Percentiles rank a stretch among this genome's conserved stretches.
These are phyloP conservation scores for Dendrocincla fuliginosa DNA, from an alignment of 2,797 vertebrate species.

Conservation along the genomic window DNA sequence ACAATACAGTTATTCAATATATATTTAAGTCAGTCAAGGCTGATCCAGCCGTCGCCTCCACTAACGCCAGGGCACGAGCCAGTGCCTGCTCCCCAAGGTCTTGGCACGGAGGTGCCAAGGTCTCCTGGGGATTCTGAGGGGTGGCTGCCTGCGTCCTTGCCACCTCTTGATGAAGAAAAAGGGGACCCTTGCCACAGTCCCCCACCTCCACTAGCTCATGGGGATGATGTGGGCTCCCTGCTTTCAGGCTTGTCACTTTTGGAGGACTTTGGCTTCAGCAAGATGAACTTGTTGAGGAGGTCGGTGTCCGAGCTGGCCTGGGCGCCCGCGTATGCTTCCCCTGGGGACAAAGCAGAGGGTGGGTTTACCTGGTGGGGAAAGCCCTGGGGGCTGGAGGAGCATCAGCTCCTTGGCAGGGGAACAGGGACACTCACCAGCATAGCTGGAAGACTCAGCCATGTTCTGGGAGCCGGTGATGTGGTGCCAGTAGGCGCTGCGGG, in stretches of 20 bases:
- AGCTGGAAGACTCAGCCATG: conserved; percentile 79
- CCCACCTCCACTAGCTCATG: not conserved
- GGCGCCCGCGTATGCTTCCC: conserved; percentile 71
- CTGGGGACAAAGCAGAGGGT: conserved; percentile 67
- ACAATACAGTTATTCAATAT: conserved; percentile 31
- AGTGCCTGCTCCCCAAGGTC: not conserved
- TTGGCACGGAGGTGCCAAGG: fast-evolving
- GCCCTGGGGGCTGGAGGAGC: not conserved
- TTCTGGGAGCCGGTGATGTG: conserved; percentile 92
- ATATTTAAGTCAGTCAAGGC: conserved; percentile 47
- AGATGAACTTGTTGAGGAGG: conserved; percentile 82
- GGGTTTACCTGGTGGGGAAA: not conserved
- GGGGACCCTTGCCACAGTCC: not conserved
- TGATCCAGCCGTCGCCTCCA: not conserved
- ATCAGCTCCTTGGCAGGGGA: fast-evolving
- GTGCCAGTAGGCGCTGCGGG: conserved; percentile 96
- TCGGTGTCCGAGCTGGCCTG: conserved; percentile 83
- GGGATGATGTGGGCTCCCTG: conserved; percentile 56
- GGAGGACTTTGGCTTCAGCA: conserved; percentile 78
- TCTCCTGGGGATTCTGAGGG: not conserved
- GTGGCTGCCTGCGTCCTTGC: not conserved
- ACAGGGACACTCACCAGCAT: conserved; percentile 70
- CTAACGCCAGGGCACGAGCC: not conserved
- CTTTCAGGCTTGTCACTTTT: conserved; percentile 42
- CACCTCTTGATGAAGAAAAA: not conserved